Evolutionary conservation across 2,113 vertebrate species (phyloP).

Genomic region (Taxidea taxus): DNA sequence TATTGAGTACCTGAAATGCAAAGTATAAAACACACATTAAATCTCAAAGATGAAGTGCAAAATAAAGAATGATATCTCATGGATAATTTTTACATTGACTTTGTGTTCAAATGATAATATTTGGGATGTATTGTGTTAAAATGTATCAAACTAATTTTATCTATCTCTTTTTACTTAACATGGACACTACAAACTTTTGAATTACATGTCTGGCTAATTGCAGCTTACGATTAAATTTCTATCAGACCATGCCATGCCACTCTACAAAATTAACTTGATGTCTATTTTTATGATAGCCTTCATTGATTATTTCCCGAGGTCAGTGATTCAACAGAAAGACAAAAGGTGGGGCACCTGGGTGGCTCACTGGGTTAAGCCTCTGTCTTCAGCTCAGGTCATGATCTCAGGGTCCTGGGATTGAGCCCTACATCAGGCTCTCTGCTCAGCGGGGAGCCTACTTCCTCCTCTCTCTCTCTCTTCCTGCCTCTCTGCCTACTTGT

Average conservation of each 20-base stretch:
- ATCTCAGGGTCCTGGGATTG: no score
- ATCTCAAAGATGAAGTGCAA: not conserved
- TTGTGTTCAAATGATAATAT: not conserved
- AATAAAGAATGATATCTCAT: not conserved
- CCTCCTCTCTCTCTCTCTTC: no score
- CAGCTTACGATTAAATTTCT: not conserved
- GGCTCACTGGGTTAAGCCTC: no score
- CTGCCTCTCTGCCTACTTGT: no score
- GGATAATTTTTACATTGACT: not conserved
- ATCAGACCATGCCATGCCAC: not conserved
- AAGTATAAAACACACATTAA: not conserved
- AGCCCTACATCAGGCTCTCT: no score
- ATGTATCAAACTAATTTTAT: not conserved
- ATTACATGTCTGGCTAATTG: not conserved
- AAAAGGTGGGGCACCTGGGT: not conserved
- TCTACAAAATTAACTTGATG: not conserved
- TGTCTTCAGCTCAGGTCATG: no score
- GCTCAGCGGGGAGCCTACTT: no score
- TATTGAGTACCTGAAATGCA: not conserved
- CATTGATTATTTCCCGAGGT: not conserved
- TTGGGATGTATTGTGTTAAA: not conserved
- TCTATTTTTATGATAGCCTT: not conserved
- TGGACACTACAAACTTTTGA: not conserved
- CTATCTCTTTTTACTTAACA: not conserved
- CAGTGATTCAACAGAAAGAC: not conserved